These are phyloP conservation scores for Amphiprion percula DNA, from an alignment of 2,113 vertebrate genomes.

Conservation along the genomic window DNA sequence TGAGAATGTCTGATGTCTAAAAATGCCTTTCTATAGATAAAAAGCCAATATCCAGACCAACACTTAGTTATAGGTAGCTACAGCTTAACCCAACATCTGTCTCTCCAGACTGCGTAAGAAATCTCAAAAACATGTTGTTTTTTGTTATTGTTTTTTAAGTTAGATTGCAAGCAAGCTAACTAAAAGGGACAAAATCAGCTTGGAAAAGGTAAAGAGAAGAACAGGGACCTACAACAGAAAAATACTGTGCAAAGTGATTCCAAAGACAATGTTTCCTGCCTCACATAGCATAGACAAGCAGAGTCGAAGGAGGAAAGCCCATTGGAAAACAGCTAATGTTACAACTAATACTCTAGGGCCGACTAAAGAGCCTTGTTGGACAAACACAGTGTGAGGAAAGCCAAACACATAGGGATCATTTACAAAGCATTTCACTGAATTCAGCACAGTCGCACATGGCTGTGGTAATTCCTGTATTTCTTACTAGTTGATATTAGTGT, in stretches of 20 bases:
- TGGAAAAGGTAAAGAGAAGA: constrained; percentile 17
- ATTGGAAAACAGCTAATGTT: constrained; percentile 71
- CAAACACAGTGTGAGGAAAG: constrained; percentile 73
- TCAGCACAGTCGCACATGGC: constrained; percentile 48
- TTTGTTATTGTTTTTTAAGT: background rate
- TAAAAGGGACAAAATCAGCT: constrained; percentile 15
- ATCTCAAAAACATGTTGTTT: background rate
- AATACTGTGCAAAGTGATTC: constrained; percentile 41
- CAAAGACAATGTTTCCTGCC: constrained; percentile 56
- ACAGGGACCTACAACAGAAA: constrained; percentile 39
- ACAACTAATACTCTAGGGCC: constrained; percentile 73
- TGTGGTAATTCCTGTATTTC: constrained; percentile 21
- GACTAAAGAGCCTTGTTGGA: constrained; percentile 68
- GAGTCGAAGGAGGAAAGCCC: constrained; percentile 45
- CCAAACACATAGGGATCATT: constrained; percentile 76
- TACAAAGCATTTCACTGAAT: constrained; percentile 62
- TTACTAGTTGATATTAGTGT: constrained; percentile 20
- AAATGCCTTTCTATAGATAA: constrained; percentile 38
- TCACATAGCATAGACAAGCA: constrained; percentile 50
- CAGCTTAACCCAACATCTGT: constrained; percentile 21
- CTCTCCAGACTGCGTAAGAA: constrained; percentile 21
- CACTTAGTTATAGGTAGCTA: constrained; percentile 26
- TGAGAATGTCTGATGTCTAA: constrained; percentile 25
- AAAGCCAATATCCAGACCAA: constrained; percentile 44
- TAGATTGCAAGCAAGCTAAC: constrained; percentile 51